Base-by-base conservation (phyloP, 1,140 invertebrate species). In the Caerostris extrusa region DNA sequence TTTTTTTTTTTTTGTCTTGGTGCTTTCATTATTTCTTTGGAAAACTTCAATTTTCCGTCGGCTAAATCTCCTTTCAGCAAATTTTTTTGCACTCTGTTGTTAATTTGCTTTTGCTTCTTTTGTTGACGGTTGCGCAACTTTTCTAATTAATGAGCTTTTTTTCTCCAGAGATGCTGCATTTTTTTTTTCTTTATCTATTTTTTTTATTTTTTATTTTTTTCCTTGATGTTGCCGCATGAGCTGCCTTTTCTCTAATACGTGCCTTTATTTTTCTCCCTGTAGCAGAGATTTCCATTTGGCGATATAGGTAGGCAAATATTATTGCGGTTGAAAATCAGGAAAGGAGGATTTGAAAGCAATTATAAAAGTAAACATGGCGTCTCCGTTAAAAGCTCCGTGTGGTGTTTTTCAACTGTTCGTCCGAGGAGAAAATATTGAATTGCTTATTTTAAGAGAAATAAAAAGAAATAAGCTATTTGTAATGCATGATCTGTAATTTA, bases 121-220 rank as follows among this genome's bases (percentile, higher is more conserved):
- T 77, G 69, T 77, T 77, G 69, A 77, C 69, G 69, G 69, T 77
- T 77, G 69, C 69, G 69, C 69, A 77, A 77, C 19, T 77, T 77
- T 77, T 77, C 69, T 77, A 77, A 77, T 77, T 77, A 77, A 77
- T 77, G 69, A 77, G 69, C 69, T 77, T 77, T 77, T 77, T 77
- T 34, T 34, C 34, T 77, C 69, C 19, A 50, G 69, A 53, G 34
- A 10, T 34, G 34, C 34, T 34, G 34, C 34, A 34, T 34, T 34
- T 34, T 34, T 34, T 34, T 34, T 34, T 34, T 2, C 34, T 34
- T 34, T 34, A 34, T 34, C 34, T 10, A 6, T 4, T 14, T 2
- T 77, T 77, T 50, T 77, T 50, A n/a, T 77, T 77, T 8, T 10
- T 10, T 10, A 77, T 8, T 50, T 6, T 8, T 34, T 10, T 34